These are phyloP conservation scores for Prorops nasuta DNA, from an alignment of 1,140 invertebrate genomes.

Conservation along the genomic window DNA sequence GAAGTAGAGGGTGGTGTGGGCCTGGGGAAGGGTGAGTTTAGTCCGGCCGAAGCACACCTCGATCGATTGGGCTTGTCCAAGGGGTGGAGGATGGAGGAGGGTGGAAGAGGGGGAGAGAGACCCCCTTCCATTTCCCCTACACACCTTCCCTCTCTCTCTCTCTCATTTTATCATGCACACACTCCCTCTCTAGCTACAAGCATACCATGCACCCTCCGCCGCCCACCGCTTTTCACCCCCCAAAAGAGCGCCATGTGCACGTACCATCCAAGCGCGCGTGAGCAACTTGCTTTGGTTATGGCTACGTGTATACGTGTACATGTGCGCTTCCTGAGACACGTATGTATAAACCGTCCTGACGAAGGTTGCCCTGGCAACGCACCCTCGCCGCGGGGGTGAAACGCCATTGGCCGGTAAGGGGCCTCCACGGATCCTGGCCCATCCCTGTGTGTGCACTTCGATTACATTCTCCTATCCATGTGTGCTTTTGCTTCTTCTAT, in stretches of 20 bases:
- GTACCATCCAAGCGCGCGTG: conserved; percentile 19
- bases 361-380: conserved; percentile 51
- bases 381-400: conserved; percentile 52
- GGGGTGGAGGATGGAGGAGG: too few relatives aligned
- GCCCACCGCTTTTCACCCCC: conserved; percentile 5
- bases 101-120: too few relatives aligned
- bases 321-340: too few relatives aligned
- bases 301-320: conserved; percentile 37
- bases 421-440: conserved; percentile 46
- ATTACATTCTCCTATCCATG: too few relatives aligned
- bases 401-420: conserved; percentile 53
- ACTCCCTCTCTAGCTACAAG: not conserved
- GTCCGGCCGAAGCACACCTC: conserved; percentile 57
- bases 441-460: conserved; percentile 11
- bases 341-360: too few relatives aligned
- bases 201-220: not conserved
- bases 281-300: conserved; percentile 19
- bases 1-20: conserved; percentile 27
- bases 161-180: conserved; percentile 10
- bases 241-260: not conserved
- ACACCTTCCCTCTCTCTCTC: conserved; percentile 10
- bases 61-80: conserved; percentile 59
- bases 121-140: conserved; percentile 13
- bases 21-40: conserved; percentile 52
- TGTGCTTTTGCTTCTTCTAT: too few relatives aligned